A percentile compares a stretch with the other conserved stretches of the same genome.
phyloP scores from a whole-genome alignment of 2,888 invertebrate genomes.

The Petrolisthes manimaculis region DNA sequence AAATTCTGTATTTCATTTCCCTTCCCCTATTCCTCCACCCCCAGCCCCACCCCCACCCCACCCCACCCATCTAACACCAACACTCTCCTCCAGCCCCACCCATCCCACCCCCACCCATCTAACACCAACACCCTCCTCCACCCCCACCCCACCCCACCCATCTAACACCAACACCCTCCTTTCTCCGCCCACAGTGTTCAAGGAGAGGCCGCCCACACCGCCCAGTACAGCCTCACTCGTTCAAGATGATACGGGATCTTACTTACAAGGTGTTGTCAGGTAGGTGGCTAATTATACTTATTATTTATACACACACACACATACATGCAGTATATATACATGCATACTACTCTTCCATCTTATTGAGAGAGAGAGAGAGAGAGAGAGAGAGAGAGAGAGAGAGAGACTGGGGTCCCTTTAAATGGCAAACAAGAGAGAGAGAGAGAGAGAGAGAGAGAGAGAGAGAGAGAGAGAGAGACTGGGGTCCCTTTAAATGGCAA shows the following conservation, averaged over 20 bases:
- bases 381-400: too few relatives aligned
- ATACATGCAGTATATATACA: not conserved
- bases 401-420: too few relatives aligned
- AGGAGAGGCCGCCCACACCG: constrained; percentile 62
- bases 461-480: too few relatives aligned
- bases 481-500: too few relatives aligned
- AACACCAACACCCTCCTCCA: not conserved
- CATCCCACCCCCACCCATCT: not conserved
- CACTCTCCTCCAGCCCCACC: not conserved
- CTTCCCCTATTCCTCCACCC: not conserved
- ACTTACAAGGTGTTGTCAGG: constrained; percentile 62
- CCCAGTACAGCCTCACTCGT: constrained; percentile 64
- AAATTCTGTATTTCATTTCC: not conserved
- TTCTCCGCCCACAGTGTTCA: constrained; percentile 60
- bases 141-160: not conserved
- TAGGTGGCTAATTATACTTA: not conserved
- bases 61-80: not conserved
- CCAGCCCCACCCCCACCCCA: not conserved
- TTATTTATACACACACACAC: not conserved
- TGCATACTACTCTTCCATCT: not conserved
- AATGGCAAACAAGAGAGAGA: too few relatives aligned
- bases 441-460: too few relatives aligned
- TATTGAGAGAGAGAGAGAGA: too few relatives aligned
- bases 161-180: not conserved
- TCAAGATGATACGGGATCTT: constrained; percentile 47